A percentile compares a stretch with the other conserved stretches of the same genome.
Conservation (phyloP, 2,797 vertebrate genomes). For the Enteromius viviparus region DNA sequence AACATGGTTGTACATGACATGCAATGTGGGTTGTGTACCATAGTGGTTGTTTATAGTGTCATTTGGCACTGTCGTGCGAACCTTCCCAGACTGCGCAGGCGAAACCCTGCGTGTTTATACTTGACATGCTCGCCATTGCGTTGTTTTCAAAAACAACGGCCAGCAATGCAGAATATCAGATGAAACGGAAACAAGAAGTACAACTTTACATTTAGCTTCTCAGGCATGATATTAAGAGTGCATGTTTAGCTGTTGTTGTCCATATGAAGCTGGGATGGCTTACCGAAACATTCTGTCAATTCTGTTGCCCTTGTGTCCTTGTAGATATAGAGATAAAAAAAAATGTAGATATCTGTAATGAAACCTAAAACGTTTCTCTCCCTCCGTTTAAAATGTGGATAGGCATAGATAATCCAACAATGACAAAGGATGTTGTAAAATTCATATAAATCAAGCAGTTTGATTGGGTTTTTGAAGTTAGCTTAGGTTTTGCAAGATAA, state of each 20-base stretch:
- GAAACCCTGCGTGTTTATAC: background rate
- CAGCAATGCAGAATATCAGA: background rate
- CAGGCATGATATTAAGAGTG: background rate
- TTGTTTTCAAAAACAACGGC: background rate
- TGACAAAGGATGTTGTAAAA: background rate
- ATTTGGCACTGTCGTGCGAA: background rate
- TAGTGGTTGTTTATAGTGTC: background rate
- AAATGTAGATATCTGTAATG: no score
- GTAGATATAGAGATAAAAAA: no score
- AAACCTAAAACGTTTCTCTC: no score
- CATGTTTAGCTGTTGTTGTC: background rate
- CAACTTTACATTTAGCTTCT: background rate
- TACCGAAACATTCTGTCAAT: background rate
- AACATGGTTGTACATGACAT: slow-evolving; percentile 11
- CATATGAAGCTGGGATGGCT: background rate
- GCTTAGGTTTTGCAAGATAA: background rate
- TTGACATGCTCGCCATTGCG: background rate
- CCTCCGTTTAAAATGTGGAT: no score
- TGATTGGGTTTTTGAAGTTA: background rate
- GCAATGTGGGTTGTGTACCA: slow-evolving; percentile 4
- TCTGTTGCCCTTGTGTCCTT: background rate
- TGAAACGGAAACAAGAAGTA: background rate
- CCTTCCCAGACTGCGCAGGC: background rate
- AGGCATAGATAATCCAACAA: no score
- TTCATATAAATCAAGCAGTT: background rate